phyloP scores from a whole-genome alignment of 2,797 vertebrate genomes.

The Otolemur crassicaudatus region DNA sequence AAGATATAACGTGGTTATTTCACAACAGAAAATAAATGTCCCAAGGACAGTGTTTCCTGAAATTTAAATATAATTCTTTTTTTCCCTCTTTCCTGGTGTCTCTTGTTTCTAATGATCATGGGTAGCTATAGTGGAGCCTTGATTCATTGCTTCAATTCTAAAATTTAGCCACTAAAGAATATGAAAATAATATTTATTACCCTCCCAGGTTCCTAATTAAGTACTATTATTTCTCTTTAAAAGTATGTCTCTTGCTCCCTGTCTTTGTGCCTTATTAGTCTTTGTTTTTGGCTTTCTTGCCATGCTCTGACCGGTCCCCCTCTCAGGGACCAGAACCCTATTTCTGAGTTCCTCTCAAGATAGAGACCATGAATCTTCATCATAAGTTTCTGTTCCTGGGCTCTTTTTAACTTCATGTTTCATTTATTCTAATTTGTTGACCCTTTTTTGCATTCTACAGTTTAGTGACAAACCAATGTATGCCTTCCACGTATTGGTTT shows the following conservation, averaged over 20 bases:
- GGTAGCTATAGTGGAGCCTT: not conserved
- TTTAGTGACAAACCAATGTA: no score
- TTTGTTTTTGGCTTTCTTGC: not conserved
- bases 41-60: not conserved
- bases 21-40: slow-evolving; percentile 47
- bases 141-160: not conserved
- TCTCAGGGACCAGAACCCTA: not conserved
- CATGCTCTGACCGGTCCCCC: accelerated
- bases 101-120: not conserved
- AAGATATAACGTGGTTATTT: slow-evolving; percentile 56
- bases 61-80: not conserved
- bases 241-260: not conserved
- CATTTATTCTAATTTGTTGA: no score
- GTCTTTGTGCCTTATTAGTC: not conserved
- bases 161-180: not conserved
- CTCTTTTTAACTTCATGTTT: no score
- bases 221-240: not conserved
- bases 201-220: not conserved
- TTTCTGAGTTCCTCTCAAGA: not conserved
- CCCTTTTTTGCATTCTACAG: no score
- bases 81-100: not conserved
- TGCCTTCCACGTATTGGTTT: no score
- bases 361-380: no score
- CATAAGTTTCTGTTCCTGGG: no score
- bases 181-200: slow-evolving; percentile 1